Percentiles rank a stretch among this genome's conserved stretches.
Conservation (phyloP, 2,888 invertebrate species). For the Volucella zonaria region DNA sequence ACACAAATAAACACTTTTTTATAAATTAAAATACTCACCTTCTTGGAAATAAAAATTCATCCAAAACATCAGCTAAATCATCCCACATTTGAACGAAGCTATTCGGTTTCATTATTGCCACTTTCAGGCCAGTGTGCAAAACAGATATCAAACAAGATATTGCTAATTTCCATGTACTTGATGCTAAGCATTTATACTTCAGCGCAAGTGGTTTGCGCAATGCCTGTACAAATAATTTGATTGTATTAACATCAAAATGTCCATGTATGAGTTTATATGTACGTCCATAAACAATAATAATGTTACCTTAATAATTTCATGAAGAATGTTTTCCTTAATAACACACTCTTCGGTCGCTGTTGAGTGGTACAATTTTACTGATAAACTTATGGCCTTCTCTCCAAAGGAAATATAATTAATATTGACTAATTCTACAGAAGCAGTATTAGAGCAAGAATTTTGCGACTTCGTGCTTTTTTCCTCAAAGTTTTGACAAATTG, state of each 20-base stretch:
- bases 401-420: constrained; percentile 94
- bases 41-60: constrained; percentile 95
- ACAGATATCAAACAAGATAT: constrained; percentile 90
- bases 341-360: constrained; percentile 89
- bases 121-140: constrained; percentile 92
- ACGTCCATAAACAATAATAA: too few species aligned
- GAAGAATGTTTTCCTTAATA: constrained; percentile 88
- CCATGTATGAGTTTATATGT: neutral
- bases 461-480: constrained; percentile 84
- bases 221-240: constrained; percentile 80
- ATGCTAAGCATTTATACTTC: constrained; percentile 91
- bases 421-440: constrained; percentile 88
- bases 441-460: constrained; percentile 79
- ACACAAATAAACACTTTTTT: neutral
- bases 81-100: constrained; percentile 92
- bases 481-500: constrained; percentile 81
- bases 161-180: constrained; percentile 92
- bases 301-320: constrained; percentile 85
- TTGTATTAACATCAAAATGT: neutral
- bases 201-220: constrained; percentile 89
- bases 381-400: constrained; percentile 89
- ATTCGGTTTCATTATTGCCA: constrained; percentile 91
- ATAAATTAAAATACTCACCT: constrained; percentile 83
- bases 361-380: constrained; percentile 89
- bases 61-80: constrained; percentile 91